Evolutionary conservation across 2,888 invertebrate species (phyloP), one percentile per base, ranked within the genome.

Genomic region (Liodrosophila aerea): DNA sequence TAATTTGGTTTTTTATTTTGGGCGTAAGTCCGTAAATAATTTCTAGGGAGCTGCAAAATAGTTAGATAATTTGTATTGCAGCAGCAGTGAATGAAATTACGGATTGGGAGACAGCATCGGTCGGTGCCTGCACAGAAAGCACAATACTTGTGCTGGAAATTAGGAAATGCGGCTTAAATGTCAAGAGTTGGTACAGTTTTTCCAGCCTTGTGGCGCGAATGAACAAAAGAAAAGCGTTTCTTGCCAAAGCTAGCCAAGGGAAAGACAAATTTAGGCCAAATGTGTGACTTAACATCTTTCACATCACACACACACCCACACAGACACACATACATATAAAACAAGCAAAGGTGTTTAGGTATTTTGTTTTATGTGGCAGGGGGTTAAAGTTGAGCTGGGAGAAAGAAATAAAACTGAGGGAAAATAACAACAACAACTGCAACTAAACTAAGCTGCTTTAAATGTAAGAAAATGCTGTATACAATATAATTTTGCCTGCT

Each of bases 251-350:
- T 44, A 65, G 65, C 64, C 46, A 58, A 64, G 82, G 61, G 71
- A 81, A 81, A 84, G 61, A 78, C 75, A 84, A 81, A 81, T 85
- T 82, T 85, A 64, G 78, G 85, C 82, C 82, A 81, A 81, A 81
- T 85, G 85, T 81, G 83, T 85, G 81, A 85, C 78, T 85, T 81
- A 85, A 85, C 81, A 67, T 81, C 85, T 81, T 81, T 85, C 80
- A 80, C 80, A 80, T 74, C 73, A 62, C 72, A 65, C 51, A 63
- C 54, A 37, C 37, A 30, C 52, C 57, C 58, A 67, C 54, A 65
- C 50, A 27, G 49, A 36, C 30, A 49, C 39, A 46, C 68, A 60
- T 51, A 40, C 46, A 53, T 51, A 53, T 31, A 37, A 16, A 1
- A 2, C 33, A 70, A 47, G 64, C 73, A 51, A 64, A 64, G 83